A percentile compares a stretch with the other conserved stretches of the same genome.
phyloP scores from a whole-genome alignment of 1,140 invertebrate genomes.

The Augochlora pura region DNA sequence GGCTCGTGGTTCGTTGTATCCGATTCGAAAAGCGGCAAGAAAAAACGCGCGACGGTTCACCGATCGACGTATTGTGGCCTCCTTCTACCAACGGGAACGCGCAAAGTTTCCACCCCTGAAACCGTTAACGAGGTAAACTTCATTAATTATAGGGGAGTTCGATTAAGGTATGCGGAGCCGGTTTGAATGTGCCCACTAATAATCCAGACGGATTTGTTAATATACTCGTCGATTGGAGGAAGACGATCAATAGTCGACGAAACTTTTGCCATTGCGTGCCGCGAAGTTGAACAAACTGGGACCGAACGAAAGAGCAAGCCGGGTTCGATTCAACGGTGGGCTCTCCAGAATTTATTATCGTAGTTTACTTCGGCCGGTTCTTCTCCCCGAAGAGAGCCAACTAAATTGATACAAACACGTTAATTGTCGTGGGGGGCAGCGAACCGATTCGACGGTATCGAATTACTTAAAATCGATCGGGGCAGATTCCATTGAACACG shows the following conservation, averaged over 20 bases:
- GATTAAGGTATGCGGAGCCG: conserved; percentile 14
- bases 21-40: background rate
- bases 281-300: conserved; percentile 20
- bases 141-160: conserved; percentile 46
- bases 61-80: background rate
- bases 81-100: background rate
- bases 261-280: conserved; percentile 11
- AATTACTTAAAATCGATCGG: no score
- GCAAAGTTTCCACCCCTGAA: conserved; percentile 24
- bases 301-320: background rate
- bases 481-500: no score
- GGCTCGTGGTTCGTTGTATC: background rate
- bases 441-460: no score
- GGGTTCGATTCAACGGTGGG: background rate
- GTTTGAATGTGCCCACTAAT: conserved; percentile 28
- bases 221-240: conserved; percentile 32
- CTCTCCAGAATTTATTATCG: background rate
- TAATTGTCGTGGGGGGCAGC: no score
- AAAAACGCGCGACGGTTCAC: background rate
- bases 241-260: conserved; percentile 31
- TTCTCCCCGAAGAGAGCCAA: background rate
- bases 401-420: no score
- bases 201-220: conserved; percentile 40
- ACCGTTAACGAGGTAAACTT: conserved; percentile 42
- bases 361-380: background rate